A percentile compares a stretch with the other conserved stretches of the same genome.
Conservation (phyloP, 1,140 invertebrate genomes). For the Phenacoccus solenopsis region DNA sequence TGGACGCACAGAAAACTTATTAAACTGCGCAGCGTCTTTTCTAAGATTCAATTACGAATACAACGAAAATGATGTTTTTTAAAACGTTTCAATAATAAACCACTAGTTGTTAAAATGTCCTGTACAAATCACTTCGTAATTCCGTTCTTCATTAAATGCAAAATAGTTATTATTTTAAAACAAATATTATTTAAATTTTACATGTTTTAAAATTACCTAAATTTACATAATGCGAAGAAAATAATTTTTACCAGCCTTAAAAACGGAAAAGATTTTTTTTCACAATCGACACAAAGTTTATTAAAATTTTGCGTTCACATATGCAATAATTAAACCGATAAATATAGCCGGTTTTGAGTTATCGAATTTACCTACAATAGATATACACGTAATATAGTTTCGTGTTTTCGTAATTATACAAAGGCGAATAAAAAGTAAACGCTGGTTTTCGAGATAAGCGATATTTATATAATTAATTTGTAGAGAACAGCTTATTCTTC, state of each 20-base stretch:
- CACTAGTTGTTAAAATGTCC: not conserved
- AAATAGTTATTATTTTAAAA: not conserved
- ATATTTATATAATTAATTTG: constrained; percentile 4
- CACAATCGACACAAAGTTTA: too few species aligned
- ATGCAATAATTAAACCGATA: not conserved
- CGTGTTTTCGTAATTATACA: not conserved
- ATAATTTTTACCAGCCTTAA: too few species aligned
- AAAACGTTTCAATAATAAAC: not conserved
- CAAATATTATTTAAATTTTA: not conserved
- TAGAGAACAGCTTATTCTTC: not conserved
- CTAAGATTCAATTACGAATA: not conserved
- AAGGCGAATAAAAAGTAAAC: not conserved
- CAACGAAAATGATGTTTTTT: not conserved
- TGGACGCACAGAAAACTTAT: not conserved
- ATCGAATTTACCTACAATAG: not conserved
- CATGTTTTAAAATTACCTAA: not conserved
- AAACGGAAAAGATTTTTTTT: too few species aligned
- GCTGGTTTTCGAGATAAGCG: not conserved
- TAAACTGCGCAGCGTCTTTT: not conserved
- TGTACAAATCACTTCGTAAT: constrained; percentile 3
- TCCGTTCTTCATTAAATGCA: not conserved
- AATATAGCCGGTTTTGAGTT: not conserved
- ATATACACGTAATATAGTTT: not conserved
- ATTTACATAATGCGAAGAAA: not conserved
- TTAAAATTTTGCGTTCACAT: not conserved